Percentiles rank a stretch among this genome's conserved stretches.
phyloP scores from a whole-genome alignment of 2,888 invertebrate genomes.

The Cinara cedri region DNA sequence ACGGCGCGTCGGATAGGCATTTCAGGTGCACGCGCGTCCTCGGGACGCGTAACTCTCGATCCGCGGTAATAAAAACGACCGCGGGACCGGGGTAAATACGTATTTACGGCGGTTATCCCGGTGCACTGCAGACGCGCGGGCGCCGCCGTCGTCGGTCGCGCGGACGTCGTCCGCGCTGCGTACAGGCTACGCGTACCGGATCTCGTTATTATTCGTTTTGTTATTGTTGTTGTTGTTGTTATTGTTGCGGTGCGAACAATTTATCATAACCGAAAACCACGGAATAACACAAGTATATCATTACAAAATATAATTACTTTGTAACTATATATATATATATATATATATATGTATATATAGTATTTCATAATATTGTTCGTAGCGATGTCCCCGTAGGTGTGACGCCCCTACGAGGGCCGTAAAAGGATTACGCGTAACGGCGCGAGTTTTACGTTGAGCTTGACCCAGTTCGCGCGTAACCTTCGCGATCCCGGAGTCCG shows the following conservation, averaged over 20 bases:
- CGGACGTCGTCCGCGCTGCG: conserved; percentile 2
- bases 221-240: too few species aligned
- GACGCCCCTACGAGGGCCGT: conserved; percentile 11
- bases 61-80: neutral
- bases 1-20: conserved; percentile 45
- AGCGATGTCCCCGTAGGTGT: neutral
- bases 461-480: conserved; percentile 33
- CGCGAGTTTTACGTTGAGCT: neutral
- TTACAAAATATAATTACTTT: too few species aligned
- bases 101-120: neutral
- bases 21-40: conserved; percentile 27
- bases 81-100: neutral
- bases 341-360: neutral
- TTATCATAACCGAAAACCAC: neutral
- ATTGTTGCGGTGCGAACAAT: neutral
- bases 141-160: conserved; percentile 5
- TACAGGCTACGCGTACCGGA: too few species aligned
- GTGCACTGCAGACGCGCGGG: conserved; percentile 27
- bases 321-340: too few species aligned
- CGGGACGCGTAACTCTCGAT: conserved; percentile 1
- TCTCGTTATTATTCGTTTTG: too few species aligned
- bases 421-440: conserved; percentile 9
- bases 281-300: too few species aligned
- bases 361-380: neutral
- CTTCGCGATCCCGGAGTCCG: neutral